Base-by-base conservation (phyloP, 2,113 vertebrate species). In the mouse (Mus musculus) region DNA sequence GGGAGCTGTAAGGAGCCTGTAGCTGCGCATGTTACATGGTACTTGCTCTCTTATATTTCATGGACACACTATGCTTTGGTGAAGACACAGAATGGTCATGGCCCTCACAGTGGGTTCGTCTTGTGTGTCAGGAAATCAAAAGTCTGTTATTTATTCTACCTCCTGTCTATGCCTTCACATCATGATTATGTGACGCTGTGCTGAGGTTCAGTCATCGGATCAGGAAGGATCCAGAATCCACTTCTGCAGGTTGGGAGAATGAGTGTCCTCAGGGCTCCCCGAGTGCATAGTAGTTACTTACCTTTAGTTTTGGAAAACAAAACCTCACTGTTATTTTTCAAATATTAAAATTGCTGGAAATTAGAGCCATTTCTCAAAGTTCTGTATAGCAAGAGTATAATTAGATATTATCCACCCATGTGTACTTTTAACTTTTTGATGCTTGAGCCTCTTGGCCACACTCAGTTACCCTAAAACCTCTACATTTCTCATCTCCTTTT, bases 241-340 rank as follows among this genome's bases (percentile, higher is more conserved):
- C 30, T 7, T 49, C 39, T 42, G 7, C n/a, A 63, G 81, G n/a
- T 39, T 16, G 24, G 5, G 7, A 71, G 39, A 88, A 54, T 16
- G 52, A 28, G 12, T 16, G 39, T 69, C 3, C 33, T 77, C 16
- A 46, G 2, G 46, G 26, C 30, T n/a, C 5, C 24, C 19, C 5
- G 54, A 59, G 9, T 1, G 1, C 20, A 17, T 4, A 4, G 33
- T 1, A 12, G 10, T 56, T n/a, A n/a, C n/a, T n/a, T n/a, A 13
- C 11, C n/a, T 88, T 75, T n/a, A 72, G 19, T 81, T 87, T 36
- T 82, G 49, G 65, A 67, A 69, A 49, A 49, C 5, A 69, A 28
- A 13, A 36, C 54, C 7, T 93, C 33, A 54, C 63, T 13, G 33
- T 20, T n/a, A 49, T 26, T 90, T 77, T 61, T 69, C 7, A 95